These are phyloP conservation scores for Sepiola atlantica DNA, from an alignment of 2,888 invertebrate genomes.

Conservation along the genomic window DNA sequence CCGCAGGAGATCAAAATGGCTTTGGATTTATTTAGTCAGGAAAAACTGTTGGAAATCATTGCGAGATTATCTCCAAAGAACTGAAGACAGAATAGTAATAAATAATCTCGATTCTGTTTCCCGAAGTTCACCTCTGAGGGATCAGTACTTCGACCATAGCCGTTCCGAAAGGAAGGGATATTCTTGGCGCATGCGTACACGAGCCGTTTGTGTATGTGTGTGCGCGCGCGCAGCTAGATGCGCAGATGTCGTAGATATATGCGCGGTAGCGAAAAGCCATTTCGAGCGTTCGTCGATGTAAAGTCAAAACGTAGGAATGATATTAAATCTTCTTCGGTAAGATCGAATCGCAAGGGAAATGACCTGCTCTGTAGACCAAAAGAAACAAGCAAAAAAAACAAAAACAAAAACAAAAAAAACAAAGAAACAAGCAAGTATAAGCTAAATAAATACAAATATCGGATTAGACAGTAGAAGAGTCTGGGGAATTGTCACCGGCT, in stretches of 20 bases:
- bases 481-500: neutral
- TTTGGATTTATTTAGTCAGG: neutral
- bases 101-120: neutral
- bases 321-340: neutral
- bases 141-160: neutral
- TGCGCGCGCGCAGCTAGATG: neutral
- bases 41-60: slow-evolving; percentile 14
- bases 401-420: too few species aligned
- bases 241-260: neutral
- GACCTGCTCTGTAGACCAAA: slow-evolving; percentile 32
- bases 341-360: neutral
- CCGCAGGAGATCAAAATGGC: neutral
- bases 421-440: too few species aligned
- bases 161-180: neutral
- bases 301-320: neutral
- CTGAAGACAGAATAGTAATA: neutral
- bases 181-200: neutral
- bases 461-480: neutral
- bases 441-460: neutral
- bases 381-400: neutral
- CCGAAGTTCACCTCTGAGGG: slow-evolving; percentile 3
- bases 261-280: neutral
- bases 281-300: neutral
- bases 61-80: neutral
- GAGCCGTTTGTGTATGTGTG: neutral